A percentile compares a stretch with the other conserved stretches of the same genome.
These are phyloP conservation scores for Typhlomys cinereus DNA, from an alignment of 2,113 vertebrate species.

Conservation along the genomic window DNA sequence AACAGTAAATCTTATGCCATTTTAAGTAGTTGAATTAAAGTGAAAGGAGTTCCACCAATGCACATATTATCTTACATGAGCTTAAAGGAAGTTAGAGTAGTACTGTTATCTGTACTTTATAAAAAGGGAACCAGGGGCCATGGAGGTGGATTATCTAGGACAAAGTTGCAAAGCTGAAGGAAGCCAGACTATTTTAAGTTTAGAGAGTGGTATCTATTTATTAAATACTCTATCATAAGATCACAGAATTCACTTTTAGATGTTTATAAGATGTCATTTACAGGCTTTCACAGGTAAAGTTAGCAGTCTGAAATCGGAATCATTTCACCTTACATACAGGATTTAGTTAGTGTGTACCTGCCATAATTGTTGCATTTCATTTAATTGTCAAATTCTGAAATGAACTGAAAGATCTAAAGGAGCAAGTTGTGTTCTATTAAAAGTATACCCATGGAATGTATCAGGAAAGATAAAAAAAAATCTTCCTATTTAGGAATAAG, in stretches of 20 bases:
- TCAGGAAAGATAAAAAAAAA: neutral
- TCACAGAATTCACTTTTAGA: neutral
- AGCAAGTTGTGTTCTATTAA: neutral
- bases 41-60: neutral
- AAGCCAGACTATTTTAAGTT: neutral
- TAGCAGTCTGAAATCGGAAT: neutral
- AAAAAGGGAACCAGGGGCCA: neutral
- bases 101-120: neutral
- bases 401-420: neutral
- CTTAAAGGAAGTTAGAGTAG: neutral
- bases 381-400: neutral
- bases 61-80: neutral
- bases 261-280: neutral
- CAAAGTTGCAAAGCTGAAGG: neutral
- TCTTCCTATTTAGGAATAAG: neutral
- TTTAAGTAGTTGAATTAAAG: neutral
- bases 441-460: neutral
- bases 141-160: neutral
- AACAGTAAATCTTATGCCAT: neutral
- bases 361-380: neutral
- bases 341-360: neutral
- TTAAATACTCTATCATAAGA: neutral
- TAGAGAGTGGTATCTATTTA: neutral
- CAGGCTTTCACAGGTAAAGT: slow-evolving; percentile 2
- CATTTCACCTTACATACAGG: neutral